A percentile compares a stretch with the other conserved stretches of the same genome.
Evolutionary conservation across 2,888 invertebrate genomes (phyloP).

Genomic region (Oeneis ivallda): DNA sequence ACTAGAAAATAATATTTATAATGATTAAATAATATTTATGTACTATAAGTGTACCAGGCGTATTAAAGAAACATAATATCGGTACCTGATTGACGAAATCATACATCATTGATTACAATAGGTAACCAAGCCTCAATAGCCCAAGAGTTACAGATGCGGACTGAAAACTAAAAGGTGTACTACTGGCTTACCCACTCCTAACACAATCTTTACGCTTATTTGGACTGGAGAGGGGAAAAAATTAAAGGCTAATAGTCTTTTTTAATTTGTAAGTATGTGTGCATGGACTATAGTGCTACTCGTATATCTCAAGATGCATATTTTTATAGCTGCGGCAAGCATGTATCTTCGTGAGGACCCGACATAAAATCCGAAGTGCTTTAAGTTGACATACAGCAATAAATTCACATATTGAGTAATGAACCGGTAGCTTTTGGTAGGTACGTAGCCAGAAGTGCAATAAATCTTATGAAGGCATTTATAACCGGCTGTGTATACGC

Average conservation of each 20-base stretch:
- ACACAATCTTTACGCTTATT: too few relatives aligned
- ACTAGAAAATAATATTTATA: not conserved
- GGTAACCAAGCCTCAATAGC: too few relatives aligned
- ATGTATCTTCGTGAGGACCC: not conserved
- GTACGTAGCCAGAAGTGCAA: slow-evolving; percentile 1
- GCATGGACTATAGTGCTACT: too few relatives aligned
- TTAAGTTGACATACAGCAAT: not conserved
- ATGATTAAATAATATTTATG: not conserved
- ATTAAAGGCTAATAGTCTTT: too few relatives aligned
- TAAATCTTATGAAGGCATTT: slow-evolving; percentile 10
- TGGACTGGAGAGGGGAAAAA: too few relatives aligned
- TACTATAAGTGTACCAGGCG: not conserved
- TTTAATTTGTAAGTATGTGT: too few relatives aligned
- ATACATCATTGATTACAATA: not conserved
- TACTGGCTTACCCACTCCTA: too few relatives aligned
- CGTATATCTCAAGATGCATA: too few relatives aligned
- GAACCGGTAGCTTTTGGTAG: slow-evolving; percentile 9
- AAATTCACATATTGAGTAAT: slow-evolving; percentile 10
- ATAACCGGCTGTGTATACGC: slow-evolving; percentile 2
- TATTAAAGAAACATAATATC: not conserved
- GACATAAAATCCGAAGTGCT: not conserved
- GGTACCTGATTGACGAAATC: not conserved
- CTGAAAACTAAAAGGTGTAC: too few relatives aligned
- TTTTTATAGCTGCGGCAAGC: not conserved
- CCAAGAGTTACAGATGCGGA: too few relatives aligned